Conservation (phyloP, 2,888 invertebrate genomes). For the Oligia latruncula region DNA sequence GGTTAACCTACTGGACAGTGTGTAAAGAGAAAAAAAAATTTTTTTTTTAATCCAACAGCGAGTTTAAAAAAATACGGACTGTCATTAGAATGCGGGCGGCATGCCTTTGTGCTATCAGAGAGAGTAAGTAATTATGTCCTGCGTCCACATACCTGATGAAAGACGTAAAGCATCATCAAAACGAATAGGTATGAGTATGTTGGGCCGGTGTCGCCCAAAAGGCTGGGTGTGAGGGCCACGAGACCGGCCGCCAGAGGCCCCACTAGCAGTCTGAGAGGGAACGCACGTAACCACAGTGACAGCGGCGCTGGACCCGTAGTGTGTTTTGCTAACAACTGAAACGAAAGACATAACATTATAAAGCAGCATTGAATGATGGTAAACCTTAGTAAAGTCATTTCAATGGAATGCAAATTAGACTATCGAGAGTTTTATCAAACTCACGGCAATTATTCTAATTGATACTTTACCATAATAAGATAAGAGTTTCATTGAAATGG, state of each 20-base stretch:
- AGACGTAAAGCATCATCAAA: constrained; percentile 94
- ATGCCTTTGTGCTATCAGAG: background rate
- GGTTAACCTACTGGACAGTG: too few relatives aligned
- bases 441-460: background rate
- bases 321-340: constrained; percentile 90
- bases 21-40: too few relatives aligned
- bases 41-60: too few relatives aligned
- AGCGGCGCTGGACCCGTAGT: constrained; percentile 97
- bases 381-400: background rate
- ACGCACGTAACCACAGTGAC: constrained; percentile 96
- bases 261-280: constrained; percentile 96
- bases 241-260: constrained; percentile 95
- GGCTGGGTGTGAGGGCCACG: constrained; percentile 95
- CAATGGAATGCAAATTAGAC: background rate
- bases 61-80: background rate
- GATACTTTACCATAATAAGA: background rate
- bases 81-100: background rate
- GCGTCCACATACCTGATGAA: constrained; percentile 93
- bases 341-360: background rate
- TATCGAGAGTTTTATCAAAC: background rate
- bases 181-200: constrained; percentile 94
- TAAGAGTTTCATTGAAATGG: background rate
- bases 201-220: constrained; percentile 89
- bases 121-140: background rate
- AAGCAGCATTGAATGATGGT: background rate